Evolutionary conservation across 2,113 vertebrate species (phyloP).

Genomic region (Rhadina sibilatrix): DNA sequence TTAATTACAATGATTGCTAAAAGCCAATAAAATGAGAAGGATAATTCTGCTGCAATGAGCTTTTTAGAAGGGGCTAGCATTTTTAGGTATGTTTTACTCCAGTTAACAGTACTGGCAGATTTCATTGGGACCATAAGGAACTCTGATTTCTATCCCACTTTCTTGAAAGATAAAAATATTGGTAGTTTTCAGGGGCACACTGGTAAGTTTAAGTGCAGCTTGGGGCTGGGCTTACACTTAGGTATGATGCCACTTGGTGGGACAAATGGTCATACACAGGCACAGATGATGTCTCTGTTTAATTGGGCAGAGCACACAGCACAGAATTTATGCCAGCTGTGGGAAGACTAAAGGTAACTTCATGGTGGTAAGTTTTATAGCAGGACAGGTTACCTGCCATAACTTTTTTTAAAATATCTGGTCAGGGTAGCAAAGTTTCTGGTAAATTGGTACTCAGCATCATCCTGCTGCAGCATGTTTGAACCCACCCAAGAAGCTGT

Average conservation of each 20-base stretch:
- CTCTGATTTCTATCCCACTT: not conserved
- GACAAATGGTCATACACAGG: not conserved
- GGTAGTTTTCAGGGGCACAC: not conserved
- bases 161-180: not conserved
- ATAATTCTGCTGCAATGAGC: not conserved
- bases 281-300: not conserved
- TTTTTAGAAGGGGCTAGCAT: not conserved
- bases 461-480: not conserved
- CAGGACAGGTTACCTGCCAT: not conserved
- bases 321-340: not conserved
- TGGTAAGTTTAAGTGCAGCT: not conserved
- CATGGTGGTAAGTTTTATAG: not conserved
- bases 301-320: not conserved
- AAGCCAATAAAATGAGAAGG: not conserved
- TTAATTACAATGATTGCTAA: not conserved
- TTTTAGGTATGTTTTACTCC: not conserved
- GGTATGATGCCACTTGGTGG: rapidly evolving
- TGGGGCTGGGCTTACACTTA: not conserved
- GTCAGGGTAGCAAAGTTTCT: not conserved
- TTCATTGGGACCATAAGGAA: not conserved
- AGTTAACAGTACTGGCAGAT: not conserved
- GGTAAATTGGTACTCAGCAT: not conserved
- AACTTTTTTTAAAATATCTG: not conserved
- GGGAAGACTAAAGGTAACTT: not conserved
- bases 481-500: not conserved